Evolutionary conservation across 2,888 invertebrate species (phyloP).

Genomic region (Acanthosepion lycidas): DNA sequence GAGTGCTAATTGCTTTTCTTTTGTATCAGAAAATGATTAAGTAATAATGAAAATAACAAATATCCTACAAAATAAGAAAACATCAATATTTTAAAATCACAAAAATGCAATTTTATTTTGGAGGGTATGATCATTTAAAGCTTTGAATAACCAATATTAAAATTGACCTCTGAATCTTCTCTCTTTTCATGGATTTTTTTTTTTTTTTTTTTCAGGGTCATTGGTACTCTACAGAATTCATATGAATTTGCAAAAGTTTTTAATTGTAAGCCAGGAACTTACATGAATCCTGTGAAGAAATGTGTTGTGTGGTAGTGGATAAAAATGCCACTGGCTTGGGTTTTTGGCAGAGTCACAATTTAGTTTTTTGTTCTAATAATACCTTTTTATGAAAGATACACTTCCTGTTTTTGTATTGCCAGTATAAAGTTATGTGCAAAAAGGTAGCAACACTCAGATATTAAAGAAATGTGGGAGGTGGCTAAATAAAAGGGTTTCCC

Average conservation of each 20-base stretch:
- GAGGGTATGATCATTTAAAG: too few species aligned
- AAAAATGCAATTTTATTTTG: too few species aligned
- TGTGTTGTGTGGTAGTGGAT: conserved; percentile 55
- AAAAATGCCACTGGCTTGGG: conserved; percentile 33
- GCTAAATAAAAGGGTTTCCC: background rate
- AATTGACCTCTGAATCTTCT: background rate
- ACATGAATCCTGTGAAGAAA: conserved; percentile 56
- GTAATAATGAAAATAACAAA: too few species aligned
- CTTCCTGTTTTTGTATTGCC: too few species aligned
- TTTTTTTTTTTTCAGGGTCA: conserved; percentile 54
- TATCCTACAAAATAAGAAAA: too few species aligned
- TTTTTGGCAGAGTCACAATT: background rate
- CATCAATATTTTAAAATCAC: too few species aligned
- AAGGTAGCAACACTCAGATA: background rate
- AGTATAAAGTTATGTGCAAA: background rate
- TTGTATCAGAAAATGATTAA: too few species aligned
- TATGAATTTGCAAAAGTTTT: conserved; percentile 57
- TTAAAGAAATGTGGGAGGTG: background rate
- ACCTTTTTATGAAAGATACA: background rate
- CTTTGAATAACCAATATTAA: too few species aligned
- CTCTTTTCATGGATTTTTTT: conserved; percentile 48
- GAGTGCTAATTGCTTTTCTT: too few species aligned
- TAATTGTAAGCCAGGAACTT: conserved; percentile 53
- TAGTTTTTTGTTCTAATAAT: background rate
- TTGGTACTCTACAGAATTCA: conserved; percentile 58